Evolutionary conservation across 2,113 vertebrate genomes (phyloP), one percentile per base, ranked within the genome.

Genomic region (Okapia johnstoni): DNA sequence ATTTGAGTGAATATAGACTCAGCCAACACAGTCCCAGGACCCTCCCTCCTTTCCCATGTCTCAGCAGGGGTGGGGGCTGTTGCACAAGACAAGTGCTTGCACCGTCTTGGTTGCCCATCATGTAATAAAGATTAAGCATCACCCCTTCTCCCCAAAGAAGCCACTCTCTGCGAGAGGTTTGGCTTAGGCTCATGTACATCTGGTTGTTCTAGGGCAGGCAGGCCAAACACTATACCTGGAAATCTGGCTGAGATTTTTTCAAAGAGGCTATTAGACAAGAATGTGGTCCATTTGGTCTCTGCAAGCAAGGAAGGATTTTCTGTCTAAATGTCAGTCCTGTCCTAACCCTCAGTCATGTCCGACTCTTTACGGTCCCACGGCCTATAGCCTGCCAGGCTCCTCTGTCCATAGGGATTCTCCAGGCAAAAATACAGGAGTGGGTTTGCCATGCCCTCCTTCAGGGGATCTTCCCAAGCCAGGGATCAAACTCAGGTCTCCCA

Each of bases 61-160:
- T 55, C 6, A 1, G 25, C 13, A 13, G 10, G 25, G 48, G n/a
- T 12, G 12, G 0, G 5, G 13, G 8, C 7, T 73, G 21, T 21
- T 25, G 11, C 36, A 21, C 1, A 1, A 2, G 48, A 54, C 77
- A 43, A 66, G 48, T 2, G 16, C 26, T 43, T 8, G 1, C 26
- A 55, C 23, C 7, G 12, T 19, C 17, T 13, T 43, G 19, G 17
- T 84, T 66, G 26, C 40, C 28, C 19, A 43, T 5, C 36, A 46
- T 1, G 16, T 21, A 15, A 88, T 19, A 50, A 89, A 76, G 50
- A 36, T 23, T 7, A 7, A 76, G 17, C n/a, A 43, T 57, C 36
- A 3, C 7, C 52, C 26, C 26, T 76, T 57, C 52, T 70, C 66
- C 52, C 1, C 1, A 55, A 6, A 89, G 66, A 46, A 76, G 52